These are phyloP conservation scores for Drosophila mauritiana DNA, from an alignment of 1,140 invertebrate species.

Conservation along the genomic window DNA sequence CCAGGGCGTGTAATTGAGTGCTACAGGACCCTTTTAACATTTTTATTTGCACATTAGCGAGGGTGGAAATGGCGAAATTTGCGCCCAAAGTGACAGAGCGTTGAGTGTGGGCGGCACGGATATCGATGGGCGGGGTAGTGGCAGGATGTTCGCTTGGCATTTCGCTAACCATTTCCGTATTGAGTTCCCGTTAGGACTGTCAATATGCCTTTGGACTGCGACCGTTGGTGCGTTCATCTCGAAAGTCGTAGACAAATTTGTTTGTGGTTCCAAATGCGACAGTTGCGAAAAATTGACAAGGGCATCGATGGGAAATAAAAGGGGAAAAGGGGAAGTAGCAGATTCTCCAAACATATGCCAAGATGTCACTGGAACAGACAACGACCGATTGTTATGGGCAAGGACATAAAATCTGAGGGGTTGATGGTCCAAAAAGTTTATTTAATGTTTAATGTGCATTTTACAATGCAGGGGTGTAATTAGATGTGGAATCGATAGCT, in stretches of 20 bases:
- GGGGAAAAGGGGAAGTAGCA: slow-evolving; percentile 6
- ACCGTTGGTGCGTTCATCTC: slow-evolving; percentile 54
- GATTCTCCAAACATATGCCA: slow-evolving; percentile 57
- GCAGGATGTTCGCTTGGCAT: background rate
- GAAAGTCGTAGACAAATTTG: slow-evolving; percentile 79
- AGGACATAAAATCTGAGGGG: slow-evolving; percentile 16
- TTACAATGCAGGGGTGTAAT: background rate
- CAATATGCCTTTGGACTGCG: slow-evolving; percentile 65
- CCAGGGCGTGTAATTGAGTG: slow-evolving; percentile 84
- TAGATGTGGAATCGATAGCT: background rate
- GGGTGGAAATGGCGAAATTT: slow-evolving; percentile 83
- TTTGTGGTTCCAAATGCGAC: slow-evolving; percentile 75
- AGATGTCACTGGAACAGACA: slow-evolving; percentile 20
- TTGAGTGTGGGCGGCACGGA: slow-evolving; percentile 68
- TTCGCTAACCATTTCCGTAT: slow-evolving; percentile 50
- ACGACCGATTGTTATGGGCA: slow-evolving; percentile 22
- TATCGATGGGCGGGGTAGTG: slow-evolving; percentile 1
- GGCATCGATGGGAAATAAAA: background rate
- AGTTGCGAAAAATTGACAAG: slow-evolving; percentile 42
- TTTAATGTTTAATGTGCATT: slow-evolving; percentile 14
- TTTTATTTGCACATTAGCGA: slow-evolving; percentile 85
- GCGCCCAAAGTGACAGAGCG: slow-evolving; percentile 81
- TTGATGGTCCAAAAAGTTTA: background rate
- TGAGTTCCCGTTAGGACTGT: slow-evolving; percentile 67
- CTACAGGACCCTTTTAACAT: slow-evolving; percentile 85